Evolutionary conservation across 2,113 vertebrate genomes (phyloP).

Genomic region (Tachysurus fulvidraco): DNA sequence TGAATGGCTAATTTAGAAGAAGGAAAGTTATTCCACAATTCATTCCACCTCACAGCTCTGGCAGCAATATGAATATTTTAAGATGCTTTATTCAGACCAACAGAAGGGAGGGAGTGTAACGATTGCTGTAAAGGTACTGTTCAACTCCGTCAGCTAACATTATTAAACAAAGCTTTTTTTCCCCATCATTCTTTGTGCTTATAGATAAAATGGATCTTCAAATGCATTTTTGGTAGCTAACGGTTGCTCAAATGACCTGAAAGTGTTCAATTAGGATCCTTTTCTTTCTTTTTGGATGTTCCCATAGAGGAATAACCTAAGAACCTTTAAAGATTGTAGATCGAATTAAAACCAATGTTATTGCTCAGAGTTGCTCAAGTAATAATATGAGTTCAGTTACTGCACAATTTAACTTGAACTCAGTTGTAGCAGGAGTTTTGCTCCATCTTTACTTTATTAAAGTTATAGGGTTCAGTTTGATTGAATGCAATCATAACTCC

Average conservation of each 20-base stretch:
- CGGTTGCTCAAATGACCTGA: neutral
- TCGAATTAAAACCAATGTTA: neutral
- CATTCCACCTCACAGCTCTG: neutral
- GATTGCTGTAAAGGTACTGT: neutral
- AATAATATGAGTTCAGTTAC: neutral
- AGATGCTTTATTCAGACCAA: conserved; percentile 11
- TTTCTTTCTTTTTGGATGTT: neutral
- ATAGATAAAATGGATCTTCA: neutral
- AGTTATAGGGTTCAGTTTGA: neutral
- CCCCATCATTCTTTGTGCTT: neutral
- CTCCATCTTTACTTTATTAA: neutral
- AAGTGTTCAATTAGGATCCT: neutral
- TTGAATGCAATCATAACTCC: conserved; percentile 3
- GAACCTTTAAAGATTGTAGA: neutral
- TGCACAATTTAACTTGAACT: neutral
- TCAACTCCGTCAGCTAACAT: neutral
- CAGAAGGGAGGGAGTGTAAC: neutral
- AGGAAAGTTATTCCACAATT: conserved; percentile 5
- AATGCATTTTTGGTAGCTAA: neutral
- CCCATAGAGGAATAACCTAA: neutral
- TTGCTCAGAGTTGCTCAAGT: conserved; percentile 3
- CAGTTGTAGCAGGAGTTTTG: neutral
- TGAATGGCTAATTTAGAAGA: conserved; percentile 1
- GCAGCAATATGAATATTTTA: conserved; percentile 13
- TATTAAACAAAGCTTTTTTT: neutral